phyloP scores from a whole-genome alignment of 2,888 invertebrate genomes.

The Oscheius sp. region DNA sequence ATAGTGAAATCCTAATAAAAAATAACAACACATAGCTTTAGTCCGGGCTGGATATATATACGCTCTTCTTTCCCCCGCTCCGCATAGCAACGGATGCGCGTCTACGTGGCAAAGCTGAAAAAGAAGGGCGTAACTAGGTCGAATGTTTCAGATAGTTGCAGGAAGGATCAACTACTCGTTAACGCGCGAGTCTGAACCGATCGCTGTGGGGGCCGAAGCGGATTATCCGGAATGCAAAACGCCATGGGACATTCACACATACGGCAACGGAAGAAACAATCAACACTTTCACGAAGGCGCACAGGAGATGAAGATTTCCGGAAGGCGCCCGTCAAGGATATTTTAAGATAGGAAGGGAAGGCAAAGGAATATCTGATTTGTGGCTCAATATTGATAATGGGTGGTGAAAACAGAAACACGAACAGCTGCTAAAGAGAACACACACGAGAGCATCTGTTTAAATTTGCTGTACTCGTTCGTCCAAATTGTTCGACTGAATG shows the following conservation, averaged over 20 bases:
- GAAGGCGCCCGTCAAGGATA: too few species aligned
- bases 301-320: too few species aligned
- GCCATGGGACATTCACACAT: constrained; percentile 26
- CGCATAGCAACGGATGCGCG: constrained; percentile 9
- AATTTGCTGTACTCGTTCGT: too few species aligned
- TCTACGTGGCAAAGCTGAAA: background rate
- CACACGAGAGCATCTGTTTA: too few species aligned
- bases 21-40: background rate
- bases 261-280: constrained; percentile 10
- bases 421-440: too few species aligned
- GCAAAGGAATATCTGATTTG: too few species aligned
- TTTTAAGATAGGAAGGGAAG: too few species aligned
- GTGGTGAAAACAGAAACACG: too few species aligned
- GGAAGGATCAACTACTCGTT: constrained; percentile 32
- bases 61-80: background rate
- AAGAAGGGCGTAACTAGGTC: background rate
- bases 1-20: constrained; percentile 15
- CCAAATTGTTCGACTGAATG: too few species aligned
- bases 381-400: too few species aligned
- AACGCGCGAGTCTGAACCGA: constrained; percentile 26
- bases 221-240: constrained; percentile 32
- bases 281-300: constrained; percentile 16
- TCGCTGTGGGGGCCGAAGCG: constrained; percentile 28
- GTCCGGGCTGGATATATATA: too few species aligned
- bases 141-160: constrained; percentile 14